Evolutionary conservation across 2,113 vertebrate species (phyloP).

Genomic region (Pelodiscus sinensis): DNA sequence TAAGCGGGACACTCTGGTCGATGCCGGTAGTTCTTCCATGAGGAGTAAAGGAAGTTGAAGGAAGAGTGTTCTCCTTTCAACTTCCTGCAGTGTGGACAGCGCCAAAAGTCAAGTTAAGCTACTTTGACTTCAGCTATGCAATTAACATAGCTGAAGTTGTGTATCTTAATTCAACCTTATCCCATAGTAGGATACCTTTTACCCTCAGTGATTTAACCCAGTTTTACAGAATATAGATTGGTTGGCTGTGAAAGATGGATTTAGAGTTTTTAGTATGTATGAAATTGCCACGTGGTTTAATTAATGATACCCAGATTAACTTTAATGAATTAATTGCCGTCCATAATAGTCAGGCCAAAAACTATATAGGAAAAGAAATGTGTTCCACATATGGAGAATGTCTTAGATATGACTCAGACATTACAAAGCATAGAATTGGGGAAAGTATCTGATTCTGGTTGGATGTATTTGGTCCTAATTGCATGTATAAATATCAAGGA

Average conservation of each 20-base stretch:
- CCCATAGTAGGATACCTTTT: too few relatives aligned
- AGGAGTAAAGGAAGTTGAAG: too few relatives aligned
- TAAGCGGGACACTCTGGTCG: too few relatives aligned
- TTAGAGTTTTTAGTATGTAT: background rate
- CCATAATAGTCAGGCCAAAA: background rate
- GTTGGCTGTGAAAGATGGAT: background rate
- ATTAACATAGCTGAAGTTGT: too few relatives aligned
- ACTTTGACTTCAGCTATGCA: too few relatives aligned
- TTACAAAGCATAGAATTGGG: background rate
- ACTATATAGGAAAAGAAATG: background rate
- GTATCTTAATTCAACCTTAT: too few relatives aligned
- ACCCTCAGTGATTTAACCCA: background rate
- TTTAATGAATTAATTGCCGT: background rate
- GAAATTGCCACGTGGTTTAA: background rate
- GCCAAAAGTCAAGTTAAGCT: too few relatives aligned
- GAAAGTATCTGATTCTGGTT: background rate
- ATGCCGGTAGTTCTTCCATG: too few relatives aligned
- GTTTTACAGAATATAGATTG: background rate
- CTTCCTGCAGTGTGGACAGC: too few relatives aligned
- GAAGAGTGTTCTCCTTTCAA: too few relatives aligned
- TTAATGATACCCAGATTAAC: background rate
- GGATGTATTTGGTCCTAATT: background rate
- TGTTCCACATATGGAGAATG: too few relatives aligned
- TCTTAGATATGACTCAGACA: background rate
- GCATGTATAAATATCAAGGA: background rate